Base-by-base conservation (phyloP, 2,113 vertebrate species). In the Passer domesticus region DNA sequence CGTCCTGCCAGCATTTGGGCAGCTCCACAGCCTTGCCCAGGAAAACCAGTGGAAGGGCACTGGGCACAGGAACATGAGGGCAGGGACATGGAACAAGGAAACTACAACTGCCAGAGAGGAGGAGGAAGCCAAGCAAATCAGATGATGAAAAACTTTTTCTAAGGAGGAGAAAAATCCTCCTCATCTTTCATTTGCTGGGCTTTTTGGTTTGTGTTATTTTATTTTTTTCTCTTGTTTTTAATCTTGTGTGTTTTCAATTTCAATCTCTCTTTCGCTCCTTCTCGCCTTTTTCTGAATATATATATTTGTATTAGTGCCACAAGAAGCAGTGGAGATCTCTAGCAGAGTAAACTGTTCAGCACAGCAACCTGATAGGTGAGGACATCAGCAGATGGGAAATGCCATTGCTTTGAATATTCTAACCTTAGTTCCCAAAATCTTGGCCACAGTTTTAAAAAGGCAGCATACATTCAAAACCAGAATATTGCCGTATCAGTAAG, bases 231-330 rank as follows among this genome's bases (percentile, higher is more conserved):
- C 31, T 70, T 85, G 46, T 41, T 95, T 81, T 84, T 89, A 92
- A 73, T 96, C 94, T 95, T 83, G 41, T 60, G 55, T 59, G 83
- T 78, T 95, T 94, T 96, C 92, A 86, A 41, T 86, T 95, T 92
- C 96, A 91, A 78, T 92, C 44, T 96, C 52, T 64, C 49, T 70
- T 35, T 66, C 7, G 0, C 23, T 72, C 20, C 41, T 35, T 20
- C 19, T 33, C 24, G 62, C 44, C 9, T 49, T 59, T 66, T 77
- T 47, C 63, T 62, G 58, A 92, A 87, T 72, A 84, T 18, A 49
- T 60, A 13, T 37, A 68, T 86, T 80, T 92, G 49, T 64, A 66
- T 78, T 62, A 67, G 31, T 33, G 41, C 58, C 73, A 88, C 69
- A 87, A 70, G 79, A 77, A 94, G 59, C 58, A 77, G 52, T 4